Base-by-base conservation (phyloP, 2,888 invertebrate genomes). In the Anoplius nigerrimus region DNA sequence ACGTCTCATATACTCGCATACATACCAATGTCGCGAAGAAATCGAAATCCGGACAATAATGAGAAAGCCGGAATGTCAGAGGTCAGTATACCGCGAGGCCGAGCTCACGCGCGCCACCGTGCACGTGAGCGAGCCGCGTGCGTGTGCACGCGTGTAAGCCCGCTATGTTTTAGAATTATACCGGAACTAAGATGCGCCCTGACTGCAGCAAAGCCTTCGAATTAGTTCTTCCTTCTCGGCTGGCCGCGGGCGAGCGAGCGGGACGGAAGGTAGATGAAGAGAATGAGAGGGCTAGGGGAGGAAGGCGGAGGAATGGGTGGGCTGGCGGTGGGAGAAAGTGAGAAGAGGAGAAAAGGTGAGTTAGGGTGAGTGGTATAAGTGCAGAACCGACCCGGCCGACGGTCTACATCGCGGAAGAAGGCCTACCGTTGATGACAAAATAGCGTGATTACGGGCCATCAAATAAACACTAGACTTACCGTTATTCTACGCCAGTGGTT, bases 381-480 rank as follows among this genome's bases (percentile, higher is more conserved):
- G 73, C 75, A 76, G 80, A 81, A 76, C 75, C 81, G 76, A 71
- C 80, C 80, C 70, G 66, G 73, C 61, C 69, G 68, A 67, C 73
- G 79, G 70, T 79, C 72, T 78, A 79, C 81, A 84, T 81, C 80
- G 83, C 80, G 84, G 82, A 86, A 84, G 82, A 80, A 83, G 84
- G 80, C 75, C 78, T 80, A 78, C 75, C 82, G 85, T 83, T 87
- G 86, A 88, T 85, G 87, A 87, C 86, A 86, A 86, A 87, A 87
- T 88, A 84, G 88, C 88, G 88, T 88, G 88, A 87, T 88, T 87
- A 86, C 85, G 81, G 80, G 83, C 87, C 85, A 88, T 88, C 86
- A 86, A 86, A 87, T 87, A 87, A 88, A 87, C 86, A 88, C 85
- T 83, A 85, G 86, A 83, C 85, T 86, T 80, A 79, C 82, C 81